Conservation (phyloP, 2,113 vertebrate species). For the Chlorocebus sabaeus region DNA sequence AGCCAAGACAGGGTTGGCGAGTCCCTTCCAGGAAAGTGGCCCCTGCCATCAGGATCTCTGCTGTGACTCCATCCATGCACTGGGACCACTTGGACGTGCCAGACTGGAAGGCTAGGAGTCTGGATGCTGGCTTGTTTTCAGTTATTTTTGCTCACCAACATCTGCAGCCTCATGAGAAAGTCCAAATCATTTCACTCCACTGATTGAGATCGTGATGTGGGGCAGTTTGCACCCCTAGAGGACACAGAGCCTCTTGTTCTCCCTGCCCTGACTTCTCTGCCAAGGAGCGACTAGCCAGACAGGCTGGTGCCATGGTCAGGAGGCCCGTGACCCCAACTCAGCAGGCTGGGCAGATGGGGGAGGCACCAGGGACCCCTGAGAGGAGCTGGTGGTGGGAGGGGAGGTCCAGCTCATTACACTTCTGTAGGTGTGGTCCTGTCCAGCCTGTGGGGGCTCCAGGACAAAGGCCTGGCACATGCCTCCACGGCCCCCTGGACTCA, state of each 20-base stretch:
- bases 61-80: neutral
- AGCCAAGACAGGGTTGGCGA: neutral
- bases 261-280: neutral
- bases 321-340: neutral
- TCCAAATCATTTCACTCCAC: neutral
- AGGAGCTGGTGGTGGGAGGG: neutral
- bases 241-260: neutral
- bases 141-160: neutral
- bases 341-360: fast-evolving
- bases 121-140: neutral
- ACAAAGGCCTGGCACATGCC: neutral
- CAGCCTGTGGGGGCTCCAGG: neutral
- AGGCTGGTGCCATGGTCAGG: neutral
- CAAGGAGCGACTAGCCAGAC: neutral
- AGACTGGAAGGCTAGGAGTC: neutral
- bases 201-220: neutral
- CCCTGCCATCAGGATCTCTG: neutral
- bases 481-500: neutral
- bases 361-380: fast-evolving
- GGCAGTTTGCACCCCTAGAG: neutral
- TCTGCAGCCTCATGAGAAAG: neutral
- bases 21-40: neutral
- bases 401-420: neutral
- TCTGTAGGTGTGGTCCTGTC: fast-evolving
- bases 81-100: neutral